Evolutionary conservation across 2,113 vertebrate species (phyloP).

Genomic region (Micronycteris hirsuta): DNA sequence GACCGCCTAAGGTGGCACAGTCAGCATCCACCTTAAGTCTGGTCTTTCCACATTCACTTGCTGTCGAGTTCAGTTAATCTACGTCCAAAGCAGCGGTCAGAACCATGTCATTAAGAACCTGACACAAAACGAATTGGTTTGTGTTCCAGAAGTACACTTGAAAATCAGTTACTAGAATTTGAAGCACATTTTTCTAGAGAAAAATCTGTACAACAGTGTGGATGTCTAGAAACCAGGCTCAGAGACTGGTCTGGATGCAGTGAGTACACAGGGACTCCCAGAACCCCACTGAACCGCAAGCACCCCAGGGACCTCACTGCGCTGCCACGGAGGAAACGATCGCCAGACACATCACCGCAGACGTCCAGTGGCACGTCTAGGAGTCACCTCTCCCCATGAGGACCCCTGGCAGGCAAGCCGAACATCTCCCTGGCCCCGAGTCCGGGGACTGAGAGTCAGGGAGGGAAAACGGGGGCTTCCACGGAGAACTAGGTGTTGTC

Average conservation of each 20-base stretch:
- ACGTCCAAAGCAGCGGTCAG: not conserved
- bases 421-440: not conserved
- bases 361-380: not conserved
- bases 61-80: not conserved
- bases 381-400: not conserved
- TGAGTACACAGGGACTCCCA: not conserved
- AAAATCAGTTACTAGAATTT: not conserved
- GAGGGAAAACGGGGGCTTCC: not conserved
- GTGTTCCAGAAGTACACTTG: not conserved
- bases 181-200: slow-evolving; percentile 6
- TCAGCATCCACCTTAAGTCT: not conserved
- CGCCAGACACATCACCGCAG: not conserved
- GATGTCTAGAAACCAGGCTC: not conserved
- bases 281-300: not conserved
- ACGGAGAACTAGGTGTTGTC: not conserved
- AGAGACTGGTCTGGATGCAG: not conserved
- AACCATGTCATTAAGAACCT: slow-evolving; percentile 18
- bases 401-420: not conserved
- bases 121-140: not conserved
- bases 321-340: not conserved
- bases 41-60: not conserved
- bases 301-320: not conserved
- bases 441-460: not conserved
- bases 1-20: not conserved
- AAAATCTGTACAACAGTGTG: not conserved